Conservation (phyloP, 2,888 invertebrate genomes). For the Linyphia triangularis region DNA sequence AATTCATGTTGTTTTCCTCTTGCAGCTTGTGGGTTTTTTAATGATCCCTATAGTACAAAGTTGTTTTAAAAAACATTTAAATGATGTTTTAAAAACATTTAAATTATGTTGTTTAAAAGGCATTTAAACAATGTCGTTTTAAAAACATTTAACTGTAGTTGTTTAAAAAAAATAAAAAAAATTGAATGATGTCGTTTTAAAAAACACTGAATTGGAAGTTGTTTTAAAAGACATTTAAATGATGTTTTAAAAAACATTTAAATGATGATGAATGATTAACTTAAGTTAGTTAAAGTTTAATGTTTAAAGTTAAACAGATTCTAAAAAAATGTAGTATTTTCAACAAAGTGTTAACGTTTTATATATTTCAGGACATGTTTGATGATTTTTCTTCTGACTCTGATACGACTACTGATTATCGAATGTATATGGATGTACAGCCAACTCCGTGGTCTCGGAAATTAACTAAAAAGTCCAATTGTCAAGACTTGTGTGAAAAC, state of each 20-base stretch:
- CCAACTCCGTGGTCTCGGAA: slow-evolving; percentile 48
- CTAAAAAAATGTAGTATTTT: background rate
- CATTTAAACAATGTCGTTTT: no score
- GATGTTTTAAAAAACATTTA: background rate
- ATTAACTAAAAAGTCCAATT: background rate
- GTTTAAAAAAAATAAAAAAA: no score
- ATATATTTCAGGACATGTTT: background rate
- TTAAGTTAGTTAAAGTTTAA: background rate
- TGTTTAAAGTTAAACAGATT: background rate
- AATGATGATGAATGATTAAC: background rate
- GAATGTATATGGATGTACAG: slow-evolving; percentile 43
- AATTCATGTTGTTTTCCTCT: no score
- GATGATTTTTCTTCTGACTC: slow-evolving; percentile 21
- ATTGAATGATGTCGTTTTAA: background rate
- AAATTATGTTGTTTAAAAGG: no score
- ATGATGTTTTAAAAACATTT: no score
- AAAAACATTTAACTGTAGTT: no score
- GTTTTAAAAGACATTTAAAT: background rate
- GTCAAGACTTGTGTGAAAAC: background rate
- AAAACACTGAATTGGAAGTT: background rate
- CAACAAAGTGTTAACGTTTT: background rate
- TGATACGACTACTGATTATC: slow-evolving; percentile 45
- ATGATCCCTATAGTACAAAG: no score
- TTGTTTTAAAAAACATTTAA: no score
- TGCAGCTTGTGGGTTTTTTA: no score